These are phyloP conservation scores for Drosophila eugracilis DNA, from an alignment of 1,140 invertebrate species.

Conservation along the genomic window DNA sequence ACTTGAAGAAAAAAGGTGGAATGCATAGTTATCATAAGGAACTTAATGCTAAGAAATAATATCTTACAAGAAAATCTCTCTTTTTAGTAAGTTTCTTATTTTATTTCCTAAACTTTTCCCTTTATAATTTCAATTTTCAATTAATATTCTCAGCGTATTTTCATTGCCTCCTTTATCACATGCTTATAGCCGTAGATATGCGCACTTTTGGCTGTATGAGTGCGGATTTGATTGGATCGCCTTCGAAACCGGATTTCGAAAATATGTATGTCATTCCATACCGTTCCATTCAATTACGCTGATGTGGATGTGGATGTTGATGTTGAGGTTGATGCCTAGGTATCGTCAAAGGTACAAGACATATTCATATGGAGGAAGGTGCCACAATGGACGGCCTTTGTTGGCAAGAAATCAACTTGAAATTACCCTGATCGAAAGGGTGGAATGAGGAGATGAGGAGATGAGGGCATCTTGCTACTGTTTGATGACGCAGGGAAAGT, in stretches of 20 bases:
- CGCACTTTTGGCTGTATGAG: constrained; percentile 4
- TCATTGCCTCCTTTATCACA: constrained; percentile 30
- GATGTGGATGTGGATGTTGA: no score
- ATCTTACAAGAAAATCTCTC: no score
- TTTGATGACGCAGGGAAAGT: constrained; percentile 33
- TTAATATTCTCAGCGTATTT: not conserved
- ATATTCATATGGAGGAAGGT: no score
- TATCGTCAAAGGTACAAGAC: constrained; percentile 3
- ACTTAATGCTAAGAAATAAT: no score
- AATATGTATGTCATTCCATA: constrained; percentile 61
- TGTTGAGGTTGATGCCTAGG: no score
- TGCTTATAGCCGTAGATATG: constrained; percentile 14
- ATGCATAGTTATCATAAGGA: not conserved
- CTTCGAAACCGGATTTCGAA: constrained; percentile 75
- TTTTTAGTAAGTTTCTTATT: no score
- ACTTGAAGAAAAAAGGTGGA: not conserved
- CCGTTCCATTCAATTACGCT: constrained; percentile 47
- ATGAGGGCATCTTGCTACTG: not conserved
- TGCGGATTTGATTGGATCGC: constrained; percentile 65
- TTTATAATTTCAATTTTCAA: not conserved
- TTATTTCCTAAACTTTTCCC: not conserved
- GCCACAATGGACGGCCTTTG: constrained; percentile 47
- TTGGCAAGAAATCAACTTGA: constrained; percentile 39
- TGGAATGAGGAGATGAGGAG: not conserved
- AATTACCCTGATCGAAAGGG: constrained; percentile 38